phyloP scores from a whole-genome alignment of 2,888 invertebrate species.

The Eupithecia vulgata region DNA sequence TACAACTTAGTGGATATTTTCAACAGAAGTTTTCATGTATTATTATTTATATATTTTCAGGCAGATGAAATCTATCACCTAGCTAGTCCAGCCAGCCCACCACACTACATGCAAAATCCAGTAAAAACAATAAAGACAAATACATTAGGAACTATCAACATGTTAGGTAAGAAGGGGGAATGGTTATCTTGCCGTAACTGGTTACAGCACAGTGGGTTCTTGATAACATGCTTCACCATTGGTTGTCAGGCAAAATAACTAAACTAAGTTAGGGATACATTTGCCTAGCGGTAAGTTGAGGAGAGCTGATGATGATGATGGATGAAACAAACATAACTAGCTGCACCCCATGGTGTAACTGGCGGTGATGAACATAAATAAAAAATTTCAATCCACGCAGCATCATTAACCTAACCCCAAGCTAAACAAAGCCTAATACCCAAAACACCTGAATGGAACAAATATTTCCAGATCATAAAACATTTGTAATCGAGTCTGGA shows the following conservation, averaged over 20 bases:
- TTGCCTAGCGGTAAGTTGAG: not conserved
- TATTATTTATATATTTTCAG: conserved; percentile 50
- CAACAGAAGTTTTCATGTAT: not conserved
- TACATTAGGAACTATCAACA: conserved; percentile 97
- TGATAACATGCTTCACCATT: not conserved
- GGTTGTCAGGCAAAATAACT: not conserved
- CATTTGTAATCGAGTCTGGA: no score
- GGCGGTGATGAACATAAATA: not conserved
- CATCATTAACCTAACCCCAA: no score
- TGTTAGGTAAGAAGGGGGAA: conserved; percentile 86
- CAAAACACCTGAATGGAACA: no score
- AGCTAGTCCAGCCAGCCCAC: conserved; percentile 99
- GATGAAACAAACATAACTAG: not conserved
- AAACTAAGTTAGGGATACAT: not conserved
- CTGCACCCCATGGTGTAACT: not conserved
- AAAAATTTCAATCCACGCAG: no score
- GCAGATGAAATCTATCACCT: conserved; percentile 99
- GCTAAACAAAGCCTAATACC: no score
- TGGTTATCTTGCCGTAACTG: not conserved
- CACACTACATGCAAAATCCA: conserved; percentile 99
- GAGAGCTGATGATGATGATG: not conserved
- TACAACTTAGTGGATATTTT: not conserved
- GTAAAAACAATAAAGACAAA: conserved; percentile 99
- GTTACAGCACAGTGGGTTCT: not conserved
- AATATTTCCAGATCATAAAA: no score